Percentiles rank a stretch among this genome's conserved stretches.
Conservation (phyloP, 1,140 invertebrate genomes). For the Drosophila navojoa region DNA sequence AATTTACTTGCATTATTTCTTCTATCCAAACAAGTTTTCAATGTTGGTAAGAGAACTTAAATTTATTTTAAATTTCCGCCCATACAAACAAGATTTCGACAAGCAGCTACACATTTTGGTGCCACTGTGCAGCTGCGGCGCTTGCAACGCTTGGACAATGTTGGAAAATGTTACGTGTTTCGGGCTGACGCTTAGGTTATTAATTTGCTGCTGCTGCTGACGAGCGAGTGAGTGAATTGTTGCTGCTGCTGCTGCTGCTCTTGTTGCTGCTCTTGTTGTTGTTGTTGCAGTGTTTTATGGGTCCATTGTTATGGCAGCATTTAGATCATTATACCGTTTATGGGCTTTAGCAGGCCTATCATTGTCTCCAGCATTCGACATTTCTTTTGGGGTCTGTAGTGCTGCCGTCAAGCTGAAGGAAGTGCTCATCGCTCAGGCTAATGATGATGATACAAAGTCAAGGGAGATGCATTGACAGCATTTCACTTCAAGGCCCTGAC, state of each 20-base stretch:
- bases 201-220: constrained; percentile 50
- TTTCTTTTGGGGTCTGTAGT: not conserved
- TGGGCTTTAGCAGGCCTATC: constrained; percentile 3
- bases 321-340: constrained; percentile 57
- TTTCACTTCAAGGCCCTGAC: no score
- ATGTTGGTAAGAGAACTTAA: no score
- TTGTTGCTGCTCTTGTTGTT: constrained; percentile 10
- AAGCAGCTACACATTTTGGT: not conserved
- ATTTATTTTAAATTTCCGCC: no score
- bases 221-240: constrained; percentile 13
- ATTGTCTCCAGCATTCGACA: not conserved
- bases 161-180: constrained; percentile 61
- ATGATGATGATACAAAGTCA: not conserved
- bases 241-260: not conserved
- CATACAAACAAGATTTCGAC: no score
- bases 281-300: constrained; percentile 55
- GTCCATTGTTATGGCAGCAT: constrained; percentile 61
- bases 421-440: constrained; percentile 1
- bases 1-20: no score
- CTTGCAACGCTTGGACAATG: constrained; percentile 59
- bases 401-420: constrained; percentile 11
- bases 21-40: no score
- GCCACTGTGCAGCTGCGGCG: constrained; percentile 32
- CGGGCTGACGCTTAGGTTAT: constrained; percentile 42
- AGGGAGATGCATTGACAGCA: not conserved